phyloP scores from a whole-genome alignment of 2,888 invertebrate species.

The Brenthis ino region DNA sequence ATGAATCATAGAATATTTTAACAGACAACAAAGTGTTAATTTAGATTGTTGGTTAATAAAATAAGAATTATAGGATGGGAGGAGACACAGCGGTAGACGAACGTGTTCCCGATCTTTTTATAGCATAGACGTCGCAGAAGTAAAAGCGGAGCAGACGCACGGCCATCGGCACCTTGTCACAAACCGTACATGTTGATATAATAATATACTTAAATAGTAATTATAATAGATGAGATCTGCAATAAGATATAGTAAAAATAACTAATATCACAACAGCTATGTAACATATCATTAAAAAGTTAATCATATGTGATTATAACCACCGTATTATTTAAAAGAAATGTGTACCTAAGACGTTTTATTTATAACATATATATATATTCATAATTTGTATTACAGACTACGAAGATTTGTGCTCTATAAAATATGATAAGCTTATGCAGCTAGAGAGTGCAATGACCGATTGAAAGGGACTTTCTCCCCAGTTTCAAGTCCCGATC shows the following conservation, averaged over 20 bases:
- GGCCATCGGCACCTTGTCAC: conserved; percentile 32
- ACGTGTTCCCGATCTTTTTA: conserved; percentile 63
- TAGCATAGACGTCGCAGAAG: conserved; percentile 60
- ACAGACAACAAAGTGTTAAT: conserved; percentile 29
- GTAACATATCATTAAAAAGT: too few relatives aligned
- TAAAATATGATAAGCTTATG: conserved; percentile 23
- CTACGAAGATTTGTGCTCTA: conserved; percentile 14
- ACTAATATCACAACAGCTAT: too few relatives aligned
- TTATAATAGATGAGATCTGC: too few relatives aligned
- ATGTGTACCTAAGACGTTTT: too few relatives aligned
- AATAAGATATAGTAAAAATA: too few relatives aligned
- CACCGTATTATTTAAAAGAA: too few relatives aligned
- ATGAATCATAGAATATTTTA: background rate
- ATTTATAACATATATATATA: background rate
- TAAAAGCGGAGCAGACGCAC: conserved; percentile 64
- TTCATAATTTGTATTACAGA: background rate
- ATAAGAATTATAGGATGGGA: conserved; percentile 38
- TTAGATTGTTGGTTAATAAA: conserved; percentile 31
- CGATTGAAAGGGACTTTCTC: conserved; percentile 33
- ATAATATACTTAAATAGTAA: background rate
- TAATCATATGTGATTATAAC: too few relatives aligned
- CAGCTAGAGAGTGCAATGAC: conserved; percentile 26
- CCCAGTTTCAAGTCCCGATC: conserved; percentile 26
- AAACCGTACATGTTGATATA: background rate
- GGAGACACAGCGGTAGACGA: conserved; percentile 67